A percentile compares a stretch with the other conserved stretches of the same genome.
Conservation (phyloP, 1,140 invertebrate species). For the Papilio helenus region DNA sequence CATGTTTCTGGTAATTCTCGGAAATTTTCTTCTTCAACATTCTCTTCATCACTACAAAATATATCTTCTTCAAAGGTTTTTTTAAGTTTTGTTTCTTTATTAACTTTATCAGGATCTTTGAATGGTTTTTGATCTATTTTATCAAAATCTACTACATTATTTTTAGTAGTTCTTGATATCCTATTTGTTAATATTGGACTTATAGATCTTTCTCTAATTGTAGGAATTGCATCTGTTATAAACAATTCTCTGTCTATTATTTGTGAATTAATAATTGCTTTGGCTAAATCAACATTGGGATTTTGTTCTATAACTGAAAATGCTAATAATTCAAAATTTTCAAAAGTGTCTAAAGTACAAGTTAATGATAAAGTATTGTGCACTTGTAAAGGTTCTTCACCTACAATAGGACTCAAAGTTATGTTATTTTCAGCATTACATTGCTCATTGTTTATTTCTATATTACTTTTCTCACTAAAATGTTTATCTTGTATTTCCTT, state of each 20-base stretch:
- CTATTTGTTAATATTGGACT: constrained; percentile 30
- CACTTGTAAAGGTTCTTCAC: constrained; percentile 44
- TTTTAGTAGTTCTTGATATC: not conserved
- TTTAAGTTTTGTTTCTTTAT: constrained; percentile 27
- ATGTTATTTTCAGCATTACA: constrained; percentile 34
- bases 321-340: constrained; percentile 69
- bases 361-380: constrained; percentile 53
- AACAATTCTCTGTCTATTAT: constrained; percentile 58
- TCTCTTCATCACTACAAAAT: constrained; percentile 76
- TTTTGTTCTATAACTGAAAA: constrained; percentile 58
- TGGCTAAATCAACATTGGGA: constrained; percentile 53
- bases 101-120: constrained; percentile 26
- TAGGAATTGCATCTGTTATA: constrained; percentile 40
- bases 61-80: constrained; percentile 59
- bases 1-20: constrained; percentile 68
- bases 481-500: not conserved
- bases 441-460: constrained; percentile 29
- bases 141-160: not conserved
- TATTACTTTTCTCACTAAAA: constrained; percentile 9
- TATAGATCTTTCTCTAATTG: constrained; percentile 2
- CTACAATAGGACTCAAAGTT: constrained; percentile 46
- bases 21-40: constrained; percentile 47
- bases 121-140: constrained; percentile 13
- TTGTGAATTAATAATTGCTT: constrained; percentile 67
- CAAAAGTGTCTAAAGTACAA: constrained; percentile 65